phyloP scores from a whole-genome alignment of 2,888 invertebrate species.

The Flabesymbios commensalis region DNA sequence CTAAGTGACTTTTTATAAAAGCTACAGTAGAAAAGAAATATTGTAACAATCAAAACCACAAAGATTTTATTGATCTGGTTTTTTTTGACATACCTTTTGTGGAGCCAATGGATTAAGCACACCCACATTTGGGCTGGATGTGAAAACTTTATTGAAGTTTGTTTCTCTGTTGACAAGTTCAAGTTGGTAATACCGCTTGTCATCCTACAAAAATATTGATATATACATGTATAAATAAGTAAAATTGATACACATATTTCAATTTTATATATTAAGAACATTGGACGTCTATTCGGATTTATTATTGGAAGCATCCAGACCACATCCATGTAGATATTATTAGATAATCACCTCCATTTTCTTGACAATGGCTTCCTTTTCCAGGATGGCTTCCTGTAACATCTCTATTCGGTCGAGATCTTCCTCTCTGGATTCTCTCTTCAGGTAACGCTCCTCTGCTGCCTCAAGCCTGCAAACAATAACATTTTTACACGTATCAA shows the following conservation, averaged over 20 bases:
- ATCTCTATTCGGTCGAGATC: constrained; percentile 56
- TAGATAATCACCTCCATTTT: constrained; percentile 47
- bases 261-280: too few species aligned
- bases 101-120: constrained; percentile 54
- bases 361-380: constrained; percentile 51
- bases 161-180: constrained; percentile 62
- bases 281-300: too few species aligned
- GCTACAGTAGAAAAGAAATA: too few species aligned
- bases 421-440: constrained; percentile 58
- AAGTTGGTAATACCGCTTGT: constrained; percentile 59
- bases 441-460: constrained; percentile 54
- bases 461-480: constrained; percentile 46
- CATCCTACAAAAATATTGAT: constrained; percentile 50
- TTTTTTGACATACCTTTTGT: background rate
- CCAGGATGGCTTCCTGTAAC: constrained; percentile 44
- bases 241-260: too few species aligned
- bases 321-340: too few species aligned
- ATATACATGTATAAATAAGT: too few species aligned
- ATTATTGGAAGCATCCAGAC: too few species aligned
- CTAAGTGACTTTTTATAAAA: too few species aligned
- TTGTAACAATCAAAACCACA: too few species aligned
- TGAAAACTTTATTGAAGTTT: constrained; percentile 62
- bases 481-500: background rate
- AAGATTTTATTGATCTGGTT: background rate
- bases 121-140: constrained; percentile 56